Base-by-base conservation (phyloP, 2,113 vertebrate genomes). In the Gadus macrocephalus region DNA sequence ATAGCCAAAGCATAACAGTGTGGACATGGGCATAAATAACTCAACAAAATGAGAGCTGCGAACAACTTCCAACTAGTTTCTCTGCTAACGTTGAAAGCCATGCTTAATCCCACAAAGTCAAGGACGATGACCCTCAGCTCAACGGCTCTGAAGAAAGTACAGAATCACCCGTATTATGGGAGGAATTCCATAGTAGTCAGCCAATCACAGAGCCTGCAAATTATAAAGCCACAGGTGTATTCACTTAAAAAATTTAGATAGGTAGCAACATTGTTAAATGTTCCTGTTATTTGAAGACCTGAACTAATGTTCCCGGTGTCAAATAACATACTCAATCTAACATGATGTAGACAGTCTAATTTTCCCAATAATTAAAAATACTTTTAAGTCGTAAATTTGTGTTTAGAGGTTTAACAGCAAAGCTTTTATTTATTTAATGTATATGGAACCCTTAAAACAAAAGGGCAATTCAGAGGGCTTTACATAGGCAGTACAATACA, bases 31-130 rank as follows among this genome's bases (percentile, higher is more conserved):
- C 9, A 53, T 20, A 81, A 67, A 69, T 19, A 67, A 49, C 22
- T 79, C 59, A 85, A 20, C 28, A 85, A 22, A 17, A 61, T 3
- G 20, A 75, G 64, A n/a, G 64, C 81, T 15, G 77, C 53, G 27
- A 25, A 27, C 42, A 67, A 68, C 27, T 19, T 14, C 20, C 8
- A 61, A 15, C 27, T 35, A n/a, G 16, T 0, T 12, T 31, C 20
- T 20, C 20, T 20, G 11, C 27, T 60, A 66, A 35, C 3, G 1
- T 75, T 28, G n/a, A 53, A 55, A 66, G 53, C 70, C 83, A 83
- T 87, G 27, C 7, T 56, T 15, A 4, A 0, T 2, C 3, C 19
- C 3, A 20, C 27, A 5, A 19, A 0, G 17, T 16, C 0, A 9
- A 49, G 12, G 19, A 12, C 6, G 15, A 64, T 17, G 38, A 35